phyloP scores from a whole-genome alignment of 2,113 vertebrate species.

The Colius striatus region DNA sequence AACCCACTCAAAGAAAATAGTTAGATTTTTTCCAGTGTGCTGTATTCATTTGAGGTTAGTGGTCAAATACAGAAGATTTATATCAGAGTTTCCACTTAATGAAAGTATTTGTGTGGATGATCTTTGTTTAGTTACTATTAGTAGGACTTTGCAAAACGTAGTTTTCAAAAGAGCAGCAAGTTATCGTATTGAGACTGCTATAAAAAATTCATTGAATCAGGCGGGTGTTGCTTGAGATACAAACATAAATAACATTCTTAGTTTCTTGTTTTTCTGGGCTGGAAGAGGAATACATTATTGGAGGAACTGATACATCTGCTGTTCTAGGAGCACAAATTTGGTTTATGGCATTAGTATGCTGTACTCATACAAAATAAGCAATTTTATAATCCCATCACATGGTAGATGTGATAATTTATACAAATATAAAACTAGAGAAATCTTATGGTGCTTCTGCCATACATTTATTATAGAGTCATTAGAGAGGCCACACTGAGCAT shows the following conservation, averaged over 20 bases:
- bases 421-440: conserved; percentile 33
- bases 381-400: neutral
- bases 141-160: neutral
- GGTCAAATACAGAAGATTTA: conserved; percentile 46
- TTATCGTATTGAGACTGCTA: neutral
- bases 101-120: conserved; percentile 17
- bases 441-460: neutral
- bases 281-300: neutral
- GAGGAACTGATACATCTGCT: conserved; percentile 7
- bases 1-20: conserved; percentile 14
- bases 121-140: neutral
- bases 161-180: neutral
- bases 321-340: neutral
- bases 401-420: conserved; percentile 8
- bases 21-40: conserved; percentile 11
- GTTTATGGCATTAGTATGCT: conserved; percentile 21
- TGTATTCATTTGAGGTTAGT: conserved; percentile 44
- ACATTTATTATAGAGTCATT: neutral
- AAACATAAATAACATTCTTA: neutral
- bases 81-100: conserved; percentile 36
- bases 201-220: conserved; percentile 3
- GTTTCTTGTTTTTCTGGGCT: neutral
- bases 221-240: neutral
- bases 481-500: neutral
- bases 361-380: conserved; percentile 23